Percentiles rank a stretch among this genome's conserved stretches.
Evolutionary conservation across 23 tunicate genomes (phyloP).

Genomic region (Styela plicata): DNA sequence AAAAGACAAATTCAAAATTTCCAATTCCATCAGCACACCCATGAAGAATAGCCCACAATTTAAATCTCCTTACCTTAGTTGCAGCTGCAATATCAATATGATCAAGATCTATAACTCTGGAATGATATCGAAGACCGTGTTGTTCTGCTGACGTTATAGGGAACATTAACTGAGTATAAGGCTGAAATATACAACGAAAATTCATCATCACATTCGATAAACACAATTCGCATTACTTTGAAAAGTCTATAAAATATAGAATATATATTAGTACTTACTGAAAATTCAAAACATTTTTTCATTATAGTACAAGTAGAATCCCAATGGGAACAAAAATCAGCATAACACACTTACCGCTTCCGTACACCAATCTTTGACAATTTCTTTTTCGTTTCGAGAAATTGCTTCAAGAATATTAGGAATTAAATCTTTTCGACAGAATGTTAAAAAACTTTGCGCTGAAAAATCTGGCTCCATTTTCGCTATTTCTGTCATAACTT

Average conservation of each 20-base stretch:
- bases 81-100: conserved; percentile 84
- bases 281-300: too few species aligned
- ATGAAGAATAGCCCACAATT: too few species aligned
- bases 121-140: conserved; percentile 42
- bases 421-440: conserved; percentile 67
- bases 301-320: too few species aligned
- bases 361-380: conserved; percentile 87
- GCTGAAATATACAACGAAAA: conserved; percentile 36
- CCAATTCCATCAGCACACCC: too few species aligned
- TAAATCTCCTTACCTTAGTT: conserved; percentile 35
- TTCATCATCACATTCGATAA: background rate
- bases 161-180: conserved; percentile 77
- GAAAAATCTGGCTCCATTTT: conserved; percentile 80
- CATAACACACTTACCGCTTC: conserved; percentile 92
- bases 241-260: too few species aligned
- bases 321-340: too few species aligned
- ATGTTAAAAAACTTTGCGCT: conserved; percentile 48
- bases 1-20: too few species aligned
- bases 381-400: conserved; percentile 59
- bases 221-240: background rate
- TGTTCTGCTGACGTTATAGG: conserved; percentile 66
- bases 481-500: conserved; percentile 76
- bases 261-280: too few species aligned
- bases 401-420: conserved; percentile 88
- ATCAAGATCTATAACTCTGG: conserved; percentile 68